These are phyloP conservation scores for Brachyrhaphis roseni DNA, from an alignment of 2,797 vertebrate genomes.

Conservation along the genomic window DNA sequence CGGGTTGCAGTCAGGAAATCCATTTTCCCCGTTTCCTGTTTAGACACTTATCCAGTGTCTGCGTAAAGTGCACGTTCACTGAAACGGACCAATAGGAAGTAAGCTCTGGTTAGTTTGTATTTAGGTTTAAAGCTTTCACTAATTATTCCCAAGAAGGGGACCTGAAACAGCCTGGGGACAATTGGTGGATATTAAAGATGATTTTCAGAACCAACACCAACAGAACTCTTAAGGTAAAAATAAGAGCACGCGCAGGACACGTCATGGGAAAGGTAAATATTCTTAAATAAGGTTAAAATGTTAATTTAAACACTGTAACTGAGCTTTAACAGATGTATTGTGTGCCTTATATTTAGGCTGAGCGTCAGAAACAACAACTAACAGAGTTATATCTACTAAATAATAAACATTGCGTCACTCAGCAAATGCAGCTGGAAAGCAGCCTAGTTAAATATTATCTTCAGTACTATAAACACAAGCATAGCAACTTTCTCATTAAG, in stretches of 20 bases:
- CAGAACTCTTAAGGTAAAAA: neutral
- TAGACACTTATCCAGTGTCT: neutral
- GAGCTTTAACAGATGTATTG: neutral
- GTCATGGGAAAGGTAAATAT: neutral
- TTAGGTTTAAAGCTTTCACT: neutral
- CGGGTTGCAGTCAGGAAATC: neutral
- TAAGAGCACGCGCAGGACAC: neutral
- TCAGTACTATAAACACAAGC: neutral
- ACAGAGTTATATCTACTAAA: neutral
- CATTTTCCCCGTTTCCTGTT: neutral
- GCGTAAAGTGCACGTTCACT: neutral
- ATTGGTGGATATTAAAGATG: neutral
- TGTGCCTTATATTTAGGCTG: neutral
- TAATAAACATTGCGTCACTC: neutral
- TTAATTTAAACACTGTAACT: neutral
- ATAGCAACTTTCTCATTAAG: neutral
- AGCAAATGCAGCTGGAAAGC: neutral
- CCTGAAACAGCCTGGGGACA: neutral
- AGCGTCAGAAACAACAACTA: neutral
- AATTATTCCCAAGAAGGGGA: neutral
- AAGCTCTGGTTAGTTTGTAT: neutral
- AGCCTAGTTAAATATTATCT: neutral
- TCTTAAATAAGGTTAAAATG: neutral
- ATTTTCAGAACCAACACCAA: neutral
- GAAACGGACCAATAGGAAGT: neutral